These are phyloP conservation scores for Dolomedes plantarius DNA, from an alignment of 2,888 invertebrate species.

Conservation along the genomic window DNA sequence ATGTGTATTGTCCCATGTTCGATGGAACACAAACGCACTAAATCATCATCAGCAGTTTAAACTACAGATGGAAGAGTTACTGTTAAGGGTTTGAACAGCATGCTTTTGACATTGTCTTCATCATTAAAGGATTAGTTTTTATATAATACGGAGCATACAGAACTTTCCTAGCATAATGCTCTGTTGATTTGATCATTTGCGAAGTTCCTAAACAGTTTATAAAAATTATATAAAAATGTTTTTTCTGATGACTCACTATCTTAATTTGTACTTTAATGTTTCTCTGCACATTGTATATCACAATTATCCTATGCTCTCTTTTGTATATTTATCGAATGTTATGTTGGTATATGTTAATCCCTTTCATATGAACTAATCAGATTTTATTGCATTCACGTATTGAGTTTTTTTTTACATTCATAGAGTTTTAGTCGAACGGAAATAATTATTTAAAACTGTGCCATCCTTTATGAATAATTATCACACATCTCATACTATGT, in stretches of 20 bases:
- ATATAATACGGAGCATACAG: conserved; percentile 29
- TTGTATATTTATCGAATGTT: not conserved
- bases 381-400: not conserved
- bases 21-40: conserved; percentile 54
- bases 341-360: not conserved
- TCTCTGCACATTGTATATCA: conserved; percentile 11
- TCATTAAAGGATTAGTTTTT: conserved; percentile 57
- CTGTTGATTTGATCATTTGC: conserved; percentile 50
- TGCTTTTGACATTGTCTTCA: conserved; percentile 50
- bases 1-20: conserved; percentile 57
- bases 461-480: not conserved
- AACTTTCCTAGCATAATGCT: conserved; percentile 33
- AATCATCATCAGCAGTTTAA: conserved; percentile 45
- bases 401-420: not conserved
- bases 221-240: conserved; percentile 38
- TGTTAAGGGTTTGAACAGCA: conserved; percentile 40
- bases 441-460: not conserved
- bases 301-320: not conserved
- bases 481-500: not conserved
- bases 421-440: not conserved
- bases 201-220: conserved; percentile 63
- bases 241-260: conserved; percentile 21
- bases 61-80: conserved; percentile 23
- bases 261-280: conserved; percentile 4
- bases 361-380: not conserved